Base-by-base conservation (phyloP, 1,140 invertebrate species). In the Hyposmocoma kahamanoa region DNA sequence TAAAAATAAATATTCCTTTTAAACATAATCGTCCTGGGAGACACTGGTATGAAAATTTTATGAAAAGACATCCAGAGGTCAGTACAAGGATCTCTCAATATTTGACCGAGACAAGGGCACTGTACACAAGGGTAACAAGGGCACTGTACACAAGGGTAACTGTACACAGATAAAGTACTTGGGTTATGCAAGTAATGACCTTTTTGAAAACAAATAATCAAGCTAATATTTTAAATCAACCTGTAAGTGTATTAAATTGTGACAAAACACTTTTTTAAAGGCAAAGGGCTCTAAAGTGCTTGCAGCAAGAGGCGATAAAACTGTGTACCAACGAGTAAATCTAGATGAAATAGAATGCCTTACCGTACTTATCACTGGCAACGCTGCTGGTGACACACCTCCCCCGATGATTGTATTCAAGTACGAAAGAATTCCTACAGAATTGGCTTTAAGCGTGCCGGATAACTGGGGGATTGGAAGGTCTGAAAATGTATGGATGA, bases 401-500 rank as follows among this genome's bases (percentile, higher is more conserved):
- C 34, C 34, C 8, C 34, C 34, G 5, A 36, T 36, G 34, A 36
- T 36, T 15, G 34, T 36, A 5, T 36, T 9, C 15, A 8, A 6
- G 5, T 36, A 36, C 13, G 15, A 36, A 36, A 6, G 34, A 15
- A 36, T 36, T 15, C 34, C 34, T 8, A 36, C 4, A 36, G 6
- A 36, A 9, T 4, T 36, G 5, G 34, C 34, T 15, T 4, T 9
- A 5, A 36, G 34, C 15, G 15, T 36, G 8, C 34, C 34, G 4
- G 34, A 36, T 11, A 15, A 6, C 6, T 44, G 24, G 21, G 24
- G 21, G 8, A 5, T 77, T 20, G 77, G 79, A 5, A 39, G 42
- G 13, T 62, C 67, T 15, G 72, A 82, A 1, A 69, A 3, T 36
- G 70, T 77, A 2, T 85, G 82, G 78, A 81, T 75, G 74, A 82